Conservation (phyloP, 2,888 invertebrate species). For the Melanotus villosus region DNA sequence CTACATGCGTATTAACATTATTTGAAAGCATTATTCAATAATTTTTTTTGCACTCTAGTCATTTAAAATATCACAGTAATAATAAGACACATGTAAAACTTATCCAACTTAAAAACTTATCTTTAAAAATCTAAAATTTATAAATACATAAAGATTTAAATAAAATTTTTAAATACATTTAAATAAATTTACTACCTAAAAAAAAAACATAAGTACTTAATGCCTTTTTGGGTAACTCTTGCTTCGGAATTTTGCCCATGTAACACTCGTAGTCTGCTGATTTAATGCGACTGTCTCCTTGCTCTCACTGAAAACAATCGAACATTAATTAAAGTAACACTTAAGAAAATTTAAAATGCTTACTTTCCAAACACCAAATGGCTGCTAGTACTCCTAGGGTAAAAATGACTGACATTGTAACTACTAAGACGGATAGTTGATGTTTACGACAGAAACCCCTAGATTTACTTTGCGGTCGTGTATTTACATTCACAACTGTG, state of each 20-base stretch:
- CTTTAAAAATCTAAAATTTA: constrained; percentile 23
- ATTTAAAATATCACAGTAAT: constrained; percentile 50
- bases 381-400: constrained; percentile 85
- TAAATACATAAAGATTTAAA: constrained; percentile 35
- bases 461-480: constrained; percentile 69
- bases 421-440: constrained; percentile 85
- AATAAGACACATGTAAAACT: constrained; percentile 33
- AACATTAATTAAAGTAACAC: not conserved
- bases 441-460: constrained; percentile 83
- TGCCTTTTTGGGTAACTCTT: constrained; percentile 31
- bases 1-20: constrained; percentile 12
- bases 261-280: not conserved
- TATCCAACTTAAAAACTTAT: constrained; percentile 11
- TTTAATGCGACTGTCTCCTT: constrained; percentile 61
- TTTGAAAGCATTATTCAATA: constrained; percentile 24
- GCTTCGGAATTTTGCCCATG: constrained; percentile 16
- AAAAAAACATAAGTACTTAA: constrained; percentile 25
- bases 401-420: constrained; percentile 87
- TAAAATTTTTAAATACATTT: constrained; percentile 29
- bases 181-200: constrained; percentile 38
- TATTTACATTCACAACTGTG: constrained; percentile 83
- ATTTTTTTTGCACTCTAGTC: constrained; percentile 1
- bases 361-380: constrained; percentile 88
- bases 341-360: constrained; percentile 67
- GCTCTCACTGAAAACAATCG: constrained; percentile 63